Percentiles rank a stretch among this genome's conserved stretches.
phyloP scores from a whole-genome alignment of 2,888 invertebrate species.

The Aricia artaxerxes region DNA sequence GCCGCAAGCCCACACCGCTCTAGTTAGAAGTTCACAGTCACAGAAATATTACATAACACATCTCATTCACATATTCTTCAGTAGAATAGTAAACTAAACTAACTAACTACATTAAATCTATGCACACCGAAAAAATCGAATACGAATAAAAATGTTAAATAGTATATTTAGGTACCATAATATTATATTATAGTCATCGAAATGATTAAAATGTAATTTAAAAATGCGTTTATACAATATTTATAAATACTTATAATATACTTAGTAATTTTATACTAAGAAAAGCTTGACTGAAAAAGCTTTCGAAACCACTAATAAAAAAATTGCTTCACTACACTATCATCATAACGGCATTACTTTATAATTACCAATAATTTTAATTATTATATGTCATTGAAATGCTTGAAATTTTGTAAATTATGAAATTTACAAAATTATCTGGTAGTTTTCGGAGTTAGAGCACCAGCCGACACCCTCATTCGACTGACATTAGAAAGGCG shows the following conservation, averaged over 20 bases:
- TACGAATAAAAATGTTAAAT: neutral
- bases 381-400: neutral
- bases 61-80: neutral
- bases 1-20: conserved; percentile 22
- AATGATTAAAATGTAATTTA: too few relatives aligned
- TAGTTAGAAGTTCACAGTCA: conserved; percentile 29
- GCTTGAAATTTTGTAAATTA: neutral
- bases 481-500: conserved; percentile 64
- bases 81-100: too few relatives aligned
- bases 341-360: neutral
- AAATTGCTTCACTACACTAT: neutral
- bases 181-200: too few relatives aligned
- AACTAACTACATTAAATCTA: neutral
- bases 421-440: neutral
- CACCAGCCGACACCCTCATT: conserved; percentile 41
- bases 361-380: neutral
- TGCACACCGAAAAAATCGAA: neutral
- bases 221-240: too few relatives aligned
- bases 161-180: too few relatives aligned
- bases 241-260: too few relatives aligned
- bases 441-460: neutral
- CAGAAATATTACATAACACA: conserved; percentile 7
- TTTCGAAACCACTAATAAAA: neutral
- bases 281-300: neutral
- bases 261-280: neutral